phyloP scores from a whole-genome alignment of 2,797 vertebrate genomes.

The Acanthurus leucopareius region DNA sequence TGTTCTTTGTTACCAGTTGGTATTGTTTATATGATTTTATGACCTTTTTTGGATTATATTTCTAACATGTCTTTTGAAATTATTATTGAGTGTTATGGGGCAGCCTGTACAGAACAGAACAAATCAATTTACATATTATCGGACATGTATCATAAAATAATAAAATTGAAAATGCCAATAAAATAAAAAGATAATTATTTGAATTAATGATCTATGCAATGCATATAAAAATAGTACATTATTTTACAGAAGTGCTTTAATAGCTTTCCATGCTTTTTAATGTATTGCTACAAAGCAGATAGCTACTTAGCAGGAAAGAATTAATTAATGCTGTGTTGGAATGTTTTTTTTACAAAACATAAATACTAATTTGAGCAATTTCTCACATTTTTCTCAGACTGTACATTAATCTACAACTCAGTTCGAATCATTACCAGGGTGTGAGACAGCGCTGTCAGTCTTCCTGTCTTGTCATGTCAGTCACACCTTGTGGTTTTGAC shows the following conservation, averaged over 20 bases:
- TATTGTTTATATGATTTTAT: constrained; percentile 3
- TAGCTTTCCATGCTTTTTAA: neutral
- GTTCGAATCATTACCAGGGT: constrained; percentile 43
- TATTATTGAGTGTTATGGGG: constrained; percentile 4
- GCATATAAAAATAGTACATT: neutral
- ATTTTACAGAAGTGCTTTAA: neutral
- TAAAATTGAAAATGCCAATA: no score
- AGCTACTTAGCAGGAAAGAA: neutral
- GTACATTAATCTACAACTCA: constrained; percentile 50
- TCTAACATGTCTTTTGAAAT: neutral
- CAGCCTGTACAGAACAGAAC: neutral
- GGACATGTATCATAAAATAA: no score
- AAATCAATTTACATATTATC: constrained; percentile 1
- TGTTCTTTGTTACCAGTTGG: constrained; percentile 13
- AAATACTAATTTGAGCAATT: no score
- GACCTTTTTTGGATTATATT: neutral
- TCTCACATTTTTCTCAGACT: no score
- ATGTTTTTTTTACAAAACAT: neutral
- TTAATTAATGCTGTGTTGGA: constrained; percentile 9
- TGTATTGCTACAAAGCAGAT: neutral
- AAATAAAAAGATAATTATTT: neutral
- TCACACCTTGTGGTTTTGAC: constrained; percentile 75
- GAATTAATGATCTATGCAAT: neutral
- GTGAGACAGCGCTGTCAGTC: constrained; percentile 76
- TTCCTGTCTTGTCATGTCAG: constrained; percentile 75